Evolutionary conservation across 2,113 vertebrate species (phyloP).

Genomic region (Globicephala melas): DNA sequence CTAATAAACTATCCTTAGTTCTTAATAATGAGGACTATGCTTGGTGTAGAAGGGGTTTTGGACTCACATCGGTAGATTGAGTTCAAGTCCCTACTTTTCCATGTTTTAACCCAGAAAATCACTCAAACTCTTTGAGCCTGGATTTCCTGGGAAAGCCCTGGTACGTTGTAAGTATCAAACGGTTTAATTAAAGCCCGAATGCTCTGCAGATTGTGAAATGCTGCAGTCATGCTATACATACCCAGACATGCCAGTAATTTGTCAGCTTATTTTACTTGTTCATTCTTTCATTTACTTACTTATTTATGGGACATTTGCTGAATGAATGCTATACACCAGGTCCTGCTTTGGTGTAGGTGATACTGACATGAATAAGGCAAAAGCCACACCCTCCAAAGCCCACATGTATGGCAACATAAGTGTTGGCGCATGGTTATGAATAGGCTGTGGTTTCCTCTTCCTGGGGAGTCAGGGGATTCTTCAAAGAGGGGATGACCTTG

Average conservation of each 20-base stretch:
- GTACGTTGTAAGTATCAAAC: neutral
- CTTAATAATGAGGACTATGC: neutral
- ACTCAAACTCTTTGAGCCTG: neutral
- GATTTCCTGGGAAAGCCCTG: neutral
- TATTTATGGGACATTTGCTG: neutral
- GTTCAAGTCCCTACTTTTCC: neutral
- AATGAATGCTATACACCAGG: neutral
- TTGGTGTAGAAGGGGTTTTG: neutral
- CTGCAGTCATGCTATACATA: neutral
- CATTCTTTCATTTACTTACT: neutral
- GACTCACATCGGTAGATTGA: neutral
- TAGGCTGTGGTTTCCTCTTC: neutral
- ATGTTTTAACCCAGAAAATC: neutral
- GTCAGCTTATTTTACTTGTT: neutral
- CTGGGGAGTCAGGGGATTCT: neutral
- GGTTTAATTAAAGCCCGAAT: neutral
- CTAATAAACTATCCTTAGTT: neutral
- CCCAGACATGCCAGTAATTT: neutral
- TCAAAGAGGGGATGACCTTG: neutral
- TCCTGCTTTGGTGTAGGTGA: neutral
- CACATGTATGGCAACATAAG: neutral
- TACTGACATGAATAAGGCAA: neutral
- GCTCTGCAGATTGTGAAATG: neutral
- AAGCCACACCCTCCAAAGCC: neutral
- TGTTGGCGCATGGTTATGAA: neutral